A percentile compares a stretch with the other conserved stretches of the same genome.
phyloP scores from a whole-genome alignment of 2,113 vertebrate species.

The Sylvia atricapilla region DNA sequence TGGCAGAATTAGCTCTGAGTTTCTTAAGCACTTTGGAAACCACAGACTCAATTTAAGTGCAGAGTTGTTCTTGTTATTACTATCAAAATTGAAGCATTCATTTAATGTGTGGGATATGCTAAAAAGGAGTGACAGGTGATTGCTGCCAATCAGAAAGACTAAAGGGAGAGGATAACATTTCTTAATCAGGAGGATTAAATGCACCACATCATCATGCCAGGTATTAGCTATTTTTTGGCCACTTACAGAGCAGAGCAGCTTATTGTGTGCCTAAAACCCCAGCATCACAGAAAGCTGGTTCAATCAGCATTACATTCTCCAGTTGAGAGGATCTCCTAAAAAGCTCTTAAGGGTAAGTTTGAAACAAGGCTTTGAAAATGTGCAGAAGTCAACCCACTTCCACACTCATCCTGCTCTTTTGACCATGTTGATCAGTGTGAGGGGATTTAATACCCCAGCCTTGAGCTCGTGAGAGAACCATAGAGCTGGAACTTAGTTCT shows the following conservation, averaged over 20 bases:
- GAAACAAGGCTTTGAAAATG: constrained; percentile 4
- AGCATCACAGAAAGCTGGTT: not conserved
- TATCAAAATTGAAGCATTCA: not conserved
- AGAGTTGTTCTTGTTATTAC: not conserved
- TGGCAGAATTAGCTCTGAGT: not conserved
- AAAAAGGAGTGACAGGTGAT: not conserved
- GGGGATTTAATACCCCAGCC: not conserved
- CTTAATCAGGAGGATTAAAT: constrained; percentile 2
- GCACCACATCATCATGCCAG: not conserved
- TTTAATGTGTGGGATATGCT: not conserved
- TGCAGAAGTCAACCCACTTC: not conserved
- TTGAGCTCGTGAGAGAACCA: not conserved
- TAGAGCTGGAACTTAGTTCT: constrained; percentile 3
- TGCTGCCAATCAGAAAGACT: not conserved
- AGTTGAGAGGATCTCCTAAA: not conserved
- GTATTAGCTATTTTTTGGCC: not conserved
- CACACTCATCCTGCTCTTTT: not conserved
- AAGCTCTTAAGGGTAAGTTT: not conserved
- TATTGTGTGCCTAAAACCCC: not conserved
- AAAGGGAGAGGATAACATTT: not conserved
- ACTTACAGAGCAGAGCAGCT: not conserved
- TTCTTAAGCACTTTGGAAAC: not conserved
- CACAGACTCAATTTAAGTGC: not conserved
- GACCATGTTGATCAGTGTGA: not conserved
- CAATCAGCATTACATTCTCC: not conserved